A percentile compares a stretch with the other conserved stretches of the same genome.
Evolutionary conservation across 2,113 vertebrate species (phyloP).

Genomic region (Epinephelus cyanopodus): DNA sequence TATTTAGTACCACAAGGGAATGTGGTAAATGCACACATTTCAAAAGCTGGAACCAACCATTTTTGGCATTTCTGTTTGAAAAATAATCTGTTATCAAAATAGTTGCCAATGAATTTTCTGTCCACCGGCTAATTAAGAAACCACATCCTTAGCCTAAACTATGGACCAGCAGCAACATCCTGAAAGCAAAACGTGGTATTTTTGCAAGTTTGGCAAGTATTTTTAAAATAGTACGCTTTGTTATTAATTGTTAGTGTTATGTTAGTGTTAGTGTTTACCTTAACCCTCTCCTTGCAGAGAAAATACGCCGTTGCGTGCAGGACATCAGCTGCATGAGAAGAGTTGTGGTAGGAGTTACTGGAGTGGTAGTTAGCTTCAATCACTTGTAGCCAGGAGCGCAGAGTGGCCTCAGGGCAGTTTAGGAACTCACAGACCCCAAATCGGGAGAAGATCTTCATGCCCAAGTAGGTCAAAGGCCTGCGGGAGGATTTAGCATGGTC

Average conservation of each 20-base stretch:
- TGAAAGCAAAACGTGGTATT: neutral
- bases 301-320: conserved; percentile 97
- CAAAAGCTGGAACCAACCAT: too few species aligned
- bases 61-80: too few species aligned
- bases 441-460: conserved; percentile 94
- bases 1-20: too few species aligned
- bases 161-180: neutral
- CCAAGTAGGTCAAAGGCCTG: conserved; percentile 95
- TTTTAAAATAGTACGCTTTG: neutral
- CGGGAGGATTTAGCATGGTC: conserved; percentile 51
- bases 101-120: too few species aligned
- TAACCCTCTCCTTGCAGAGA: conserved; percentile 93
- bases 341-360: conserved; percentile 98
- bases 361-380: conserved; percentile 96
- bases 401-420: conserved; percentile 91
- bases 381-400: conserved; percentile 94
- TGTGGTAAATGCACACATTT: too few species aligned
- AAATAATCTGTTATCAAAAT: too few species aligned
- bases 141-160: neutral
- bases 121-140: too few species aligned
- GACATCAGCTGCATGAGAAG: conserved; percentile 94
- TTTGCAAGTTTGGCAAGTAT: neutral
- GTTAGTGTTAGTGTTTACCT: conserved; percentile 86
- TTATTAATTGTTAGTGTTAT: neutral
- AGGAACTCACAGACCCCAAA: conserved; percentile 96